Evolutionary conservation across 2,113 vertebrate species (phyloP), one percentile per base, ranked within the genome.

Genomic region (Trichomycterus rosablanca): DNA sequence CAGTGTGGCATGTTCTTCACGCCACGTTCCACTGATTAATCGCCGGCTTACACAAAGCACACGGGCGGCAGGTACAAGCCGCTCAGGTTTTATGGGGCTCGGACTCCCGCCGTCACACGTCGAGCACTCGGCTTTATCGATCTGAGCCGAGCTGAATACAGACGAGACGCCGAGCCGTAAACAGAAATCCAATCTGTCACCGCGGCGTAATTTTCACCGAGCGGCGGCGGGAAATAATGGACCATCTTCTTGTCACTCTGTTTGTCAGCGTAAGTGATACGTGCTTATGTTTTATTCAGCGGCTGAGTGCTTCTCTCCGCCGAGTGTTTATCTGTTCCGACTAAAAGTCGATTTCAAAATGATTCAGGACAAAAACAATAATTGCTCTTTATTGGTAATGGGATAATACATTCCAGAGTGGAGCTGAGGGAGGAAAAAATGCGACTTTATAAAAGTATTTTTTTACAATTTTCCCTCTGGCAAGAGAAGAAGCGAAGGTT

Each of bases 151-250:
- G 54, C 19, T 32, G 51, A 71, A 54, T 46, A 35, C 30, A 50
- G 23, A 67, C 30, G 40, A 63, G 44, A 69, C 23, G 58, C 26
- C 11, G 56, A 35, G 40, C 18, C 20, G 37, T 46, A 65, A 62
- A 66, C 42, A 59, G 66, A 52, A 69, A 51, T 51, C 39, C 46
- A 54, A 52, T 57, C 12, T 35, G 35, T 57, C 68, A 55, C 11
- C n/a, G 50, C 45, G 59, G 45, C 23, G 24, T 50, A 60, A 34
- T 51, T 66, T 63, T 66, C 45, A 12, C 20, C 69, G 64, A 67
- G 45, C 28, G 64, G 19, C 34, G 12, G 26, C 18, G 60, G 16
- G 46, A 30, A 59, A 61, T 61, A 32, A 60, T 56, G 32, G 8
- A 1, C 20, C 5, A 7, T 52, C 40, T 37, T 30, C 28, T 18